Evolutionary conservation across 2,113 vertebrate genomes (phyloP).

Genomic region (Zosterops borbonicus): DNA sequence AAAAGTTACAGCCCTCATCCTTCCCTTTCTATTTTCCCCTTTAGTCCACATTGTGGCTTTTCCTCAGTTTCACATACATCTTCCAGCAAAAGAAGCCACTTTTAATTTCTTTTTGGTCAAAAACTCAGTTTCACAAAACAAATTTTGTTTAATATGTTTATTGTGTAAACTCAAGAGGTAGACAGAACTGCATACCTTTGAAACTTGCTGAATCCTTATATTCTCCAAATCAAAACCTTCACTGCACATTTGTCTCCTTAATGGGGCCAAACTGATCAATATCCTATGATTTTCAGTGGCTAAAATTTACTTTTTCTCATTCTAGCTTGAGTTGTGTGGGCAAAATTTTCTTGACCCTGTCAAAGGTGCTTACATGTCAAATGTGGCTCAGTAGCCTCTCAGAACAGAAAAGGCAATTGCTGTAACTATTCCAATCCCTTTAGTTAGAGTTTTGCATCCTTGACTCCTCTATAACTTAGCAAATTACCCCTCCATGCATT

Average conservation of each 20-base stretch:
- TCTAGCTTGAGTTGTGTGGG: background rate
- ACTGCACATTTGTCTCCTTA: background rate
- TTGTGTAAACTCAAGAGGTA: background rate
- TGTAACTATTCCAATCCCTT: background rate
- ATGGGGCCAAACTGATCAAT: background rate
- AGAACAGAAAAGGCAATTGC: background rate
- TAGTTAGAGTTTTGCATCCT: background rate
- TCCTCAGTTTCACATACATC: background rate
- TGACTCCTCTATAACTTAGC: background rate
- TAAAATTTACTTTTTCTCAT: background rate
- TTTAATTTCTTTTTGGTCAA: background rate
- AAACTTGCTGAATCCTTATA: background rate
- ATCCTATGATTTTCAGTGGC: background rate
- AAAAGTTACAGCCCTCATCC: fast-evolving
- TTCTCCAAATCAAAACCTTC: background rate
- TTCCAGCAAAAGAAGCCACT: background rate
- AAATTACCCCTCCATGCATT: background rate
- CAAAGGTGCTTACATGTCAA: background rate
- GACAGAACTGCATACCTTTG: background rate
- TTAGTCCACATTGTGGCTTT: background rate
- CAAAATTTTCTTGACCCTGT: background rate
- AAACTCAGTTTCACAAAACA: background rate
- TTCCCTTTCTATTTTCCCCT: background rate
- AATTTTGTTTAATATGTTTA: background rate
- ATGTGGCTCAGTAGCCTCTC: background rate